Percentiles rank a stretch among this genome's conserved stretches.
These are phyloP conservation scores for Apamea anceps DNA, from an alignment of 2,888 invertebrate genomes.

Conservation along the genomic window DNA sequence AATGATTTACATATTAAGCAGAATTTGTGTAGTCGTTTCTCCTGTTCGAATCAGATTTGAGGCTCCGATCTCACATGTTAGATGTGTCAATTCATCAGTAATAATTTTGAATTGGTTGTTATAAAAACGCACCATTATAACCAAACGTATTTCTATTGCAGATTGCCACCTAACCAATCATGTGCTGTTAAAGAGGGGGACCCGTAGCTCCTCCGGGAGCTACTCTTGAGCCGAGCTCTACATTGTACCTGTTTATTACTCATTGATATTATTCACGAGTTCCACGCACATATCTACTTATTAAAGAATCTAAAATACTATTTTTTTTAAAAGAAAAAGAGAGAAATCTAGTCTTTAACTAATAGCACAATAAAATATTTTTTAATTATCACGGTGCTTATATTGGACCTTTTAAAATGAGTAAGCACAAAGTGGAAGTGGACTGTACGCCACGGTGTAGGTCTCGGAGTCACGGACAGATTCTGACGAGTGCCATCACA, in stretches of 20 bases:
- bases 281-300: slow-evolving; percentile 65
- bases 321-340: not conserved
- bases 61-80: not conserved
- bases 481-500: slow-evolving; percentile 92
- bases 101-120: not conserved
- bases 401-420: slow-evolving; percentile 76
- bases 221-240: slow-evolving; percentile 73
- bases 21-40: no score
- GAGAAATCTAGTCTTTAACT: slow-evolving; percentile 54
- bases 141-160: slow-evolving; percentile 73
- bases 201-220: slow-evolving; percentile 82
- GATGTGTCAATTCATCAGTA: not conserved
- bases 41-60: no score
- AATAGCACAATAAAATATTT: slow-evolving; percentile 34
- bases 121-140: not conserved
- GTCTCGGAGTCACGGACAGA: slow-evolving; percentile 90
- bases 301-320: slow-evolving; percentile 16
- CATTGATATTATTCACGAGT: slow-evolving; percentile 46
- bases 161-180: slow-evolving; percentile 78
- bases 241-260: slow-evolving; percentile 73
- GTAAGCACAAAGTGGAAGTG: slow-evolving; percentile 81
- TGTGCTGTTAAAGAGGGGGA: slow-evolving; percentile 77
- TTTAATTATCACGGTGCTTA: slow-evolving; percentile 19
- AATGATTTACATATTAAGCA: no score
- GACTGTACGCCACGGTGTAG: slow-evolving; percentile 91